Evolutionary conservation across 2,113 vertebrate genomes (phyloP), one percentile per base, ranked within the genome.

Genomic region (Chitala chitala): DNA sequence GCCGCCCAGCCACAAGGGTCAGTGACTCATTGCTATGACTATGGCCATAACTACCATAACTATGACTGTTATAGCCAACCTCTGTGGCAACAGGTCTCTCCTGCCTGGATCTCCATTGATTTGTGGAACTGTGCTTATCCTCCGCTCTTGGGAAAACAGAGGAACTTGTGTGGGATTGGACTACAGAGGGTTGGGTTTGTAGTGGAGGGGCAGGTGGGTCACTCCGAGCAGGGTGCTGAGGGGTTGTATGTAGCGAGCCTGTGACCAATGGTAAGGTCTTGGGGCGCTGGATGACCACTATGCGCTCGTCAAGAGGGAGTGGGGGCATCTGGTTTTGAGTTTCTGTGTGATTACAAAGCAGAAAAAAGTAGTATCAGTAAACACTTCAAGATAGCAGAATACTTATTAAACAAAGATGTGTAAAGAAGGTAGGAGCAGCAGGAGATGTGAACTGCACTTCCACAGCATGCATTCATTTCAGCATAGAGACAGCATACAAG

Each of bases 221-320:
- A 20, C 31, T 64, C 56, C 56, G 58, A 44, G 42, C 17, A 31
- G 72, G 29, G 58, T 88, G 72, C 58, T 24, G 90, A 0, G 80
- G 78, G 54, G 86, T 73, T 74, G 80, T 81, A 75, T 91, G 88
- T 13, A 89, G 89, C 44, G 90, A 90, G 40, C 83, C 80, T 75
- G 88, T 85, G 13, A 84, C 86, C 63, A 92, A 79, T 72, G 81
- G 72, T 83, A 91, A 68, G 40, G 86, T 88, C 84, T 91, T 91
- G 64, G 90, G 91, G 78, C 88, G 88, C 84, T 92, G 92, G 82
- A 92, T 86, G 75, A 93, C 88, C 80, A 90, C 88, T 83, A 93
- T 91, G 69, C 92, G 92, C 85, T 93, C 93, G 89, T 94, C 93
- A 81, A 94, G 91, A 78, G 89, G 92, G 76, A 92, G 91, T 59